Base-by-base conservation (phyloP, 2,888 invertebrate genomes). In the Drosophila aldrichi region DNA sequence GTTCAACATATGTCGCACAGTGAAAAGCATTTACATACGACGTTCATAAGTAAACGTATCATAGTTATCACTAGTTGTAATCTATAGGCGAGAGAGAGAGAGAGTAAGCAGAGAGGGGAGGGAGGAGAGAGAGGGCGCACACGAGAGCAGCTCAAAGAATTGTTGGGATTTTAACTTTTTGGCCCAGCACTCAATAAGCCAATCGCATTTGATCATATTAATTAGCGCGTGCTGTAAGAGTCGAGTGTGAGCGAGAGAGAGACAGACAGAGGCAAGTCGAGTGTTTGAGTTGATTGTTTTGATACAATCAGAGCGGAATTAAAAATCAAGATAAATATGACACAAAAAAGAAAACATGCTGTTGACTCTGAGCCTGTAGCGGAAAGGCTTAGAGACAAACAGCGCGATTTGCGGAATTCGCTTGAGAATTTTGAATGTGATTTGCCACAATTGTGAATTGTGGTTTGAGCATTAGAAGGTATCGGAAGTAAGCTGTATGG, bases 41-140 rank as follows among this genome's bases (percentile, higher is more conserved):
- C 70, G 72, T 77, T 77, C 85, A 82, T 82, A 81, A 82, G 83
- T 82, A 79, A 81, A 71, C 81, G 66, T 71, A 81, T 70, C 70
- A 79, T 59, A 74, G 79, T 74, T 83, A 82, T 82, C 83, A 79
- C 72, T 57, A 48, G 63, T 14, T 72, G 60, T 67, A 79, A 83
- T 79, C 81, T 66, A 65, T 66, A 57, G 58, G 49, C 41, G 18
- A 10, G 16, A 40, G 10, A 7, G 48, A 22, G 16, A 7, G 10
- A 29, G 41, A 32, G 18, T n/a, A n/a, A n/a, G n/a, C n/a, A 10
- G 36, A 18, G 36, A 5, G 10, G 9, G 7, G 10, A 16, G 48
- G 12, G 18, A 4, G 12, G 41, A 34, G 10, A 8, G 38, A n/a
- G 20, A 14, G 29, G 8, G 38, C 4, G 9, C 29, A 12, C 12